Conservation (phyloP, 2,888 invertebrate genomes). For the Melanophora roralis region DNA sequence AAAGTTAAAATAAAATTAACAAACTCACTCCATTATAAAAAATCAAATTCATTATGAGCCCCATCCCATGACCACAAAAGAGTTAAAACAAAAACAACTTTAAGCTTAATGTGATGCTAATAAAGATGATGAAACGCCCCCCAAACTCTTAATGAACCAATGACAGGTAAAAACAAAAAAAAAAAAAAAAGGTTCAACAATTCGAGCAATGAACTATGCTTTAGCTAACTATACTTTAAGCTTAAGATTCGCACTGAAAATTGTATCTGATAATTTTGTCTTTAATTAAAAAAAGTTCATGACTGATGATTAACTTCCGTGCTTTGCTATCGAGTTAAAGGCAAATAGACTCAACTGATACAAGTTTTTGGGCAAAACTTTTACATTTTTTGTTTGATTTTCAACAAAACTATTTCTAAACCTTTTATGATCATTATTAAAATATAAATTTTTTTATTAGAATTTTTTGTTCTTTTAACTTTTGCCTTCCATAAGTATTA, state of each 20-base stretch:
- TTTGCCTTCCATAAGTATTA: background rate
- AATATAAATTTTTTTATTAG: background rate
- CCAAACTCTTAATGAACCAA: background rate
- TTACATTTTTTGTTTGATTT: slow-evolving; percentile 30
- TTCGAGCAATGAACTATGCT: slow-evolving; percentile 43
- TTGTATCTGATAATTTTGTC: background rate
- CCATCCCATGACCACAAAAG: slow-evolving; percentile 43
- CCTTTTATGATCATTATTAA: background rate
- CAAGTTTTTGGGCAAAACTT: background rate
- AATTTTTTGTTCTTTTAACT: background rate
- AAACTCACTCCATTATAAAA: slow-evolving; percentile 31
- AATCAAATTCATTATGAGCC: slow-evolving; percentile 33
- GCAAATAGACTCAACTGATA: background rate
- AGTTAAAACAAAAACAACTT: slow-evolving; percentile 28
- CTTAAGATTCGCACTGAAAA: background rate
- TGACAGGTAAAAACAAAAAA: background rate
- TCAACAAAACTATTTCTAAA: background rate
- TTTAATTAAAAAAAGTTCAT: background rate
- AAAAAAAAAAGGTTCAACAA: slow-evolving; percentile 1
- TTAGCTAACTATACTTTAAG: background rate
- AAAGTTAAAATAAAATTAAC: too few species aligned
- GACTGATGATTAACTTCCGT: slow-evolving; percentile 12
- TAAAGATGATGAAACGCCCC: background rate
- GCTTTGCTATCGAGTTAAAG: background rate
- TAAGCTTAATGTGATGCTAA: background rate